Conservation (phyloP, 2,797 vertebrate genomes). For the Syncerus caffer region DNA sequence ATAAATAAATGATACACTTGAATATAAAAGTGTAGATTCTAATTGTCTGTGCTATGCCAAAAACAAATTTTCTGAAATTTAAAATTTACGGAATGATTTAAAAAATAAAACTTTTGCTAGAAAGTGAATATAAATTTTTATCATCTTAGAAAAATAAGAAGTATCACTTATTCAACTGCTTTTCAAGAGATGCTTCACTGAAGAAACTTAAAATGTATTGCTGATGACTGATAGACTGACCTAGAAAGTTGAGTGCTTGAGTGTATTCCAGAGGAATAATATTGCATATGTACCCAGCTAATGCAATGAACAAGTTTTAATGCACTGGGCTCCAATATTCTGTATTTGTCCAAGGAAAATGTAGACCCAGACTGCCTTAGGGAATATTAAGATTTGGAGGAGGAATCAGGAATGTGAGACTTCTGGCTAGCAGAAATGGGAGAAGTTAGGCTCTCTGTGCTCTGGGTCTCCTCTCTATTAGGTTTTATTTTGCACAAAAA, state of each 20-base stretch:
- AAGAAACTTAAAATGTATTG: constrained; percentile 7
- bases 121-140: background rate
- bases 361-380: background rate
- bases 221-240: background rate
- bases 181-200: background rate
- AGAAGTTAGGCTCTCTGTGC: background rate
- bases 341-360: background rate
- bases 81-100: background rate
- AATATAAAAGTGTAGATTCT: background rate
- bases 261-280: background rate
- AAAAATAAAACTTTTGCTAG: background rate
- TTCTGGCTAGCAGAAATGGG: background rate
- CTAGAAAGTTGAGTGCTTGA: background rate
- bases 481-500: background rate
- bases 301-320: background rate
- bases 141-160: background rate
- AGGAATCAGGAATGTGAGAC: fast-evolving
- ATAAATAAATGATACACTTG: background rate
- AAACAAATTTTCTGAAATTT: background rate
- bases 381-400: background rate
- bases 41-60: background rate
- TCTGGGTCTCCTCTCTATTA: background rate
- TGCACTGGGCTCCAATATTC: background rate
- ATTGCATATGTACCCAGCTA: background rate
- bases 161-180: background rate